phyloP scores from a whole-genome alignment of 2,113 vertebrate species.

The Clarias gariepinus region DNA sequence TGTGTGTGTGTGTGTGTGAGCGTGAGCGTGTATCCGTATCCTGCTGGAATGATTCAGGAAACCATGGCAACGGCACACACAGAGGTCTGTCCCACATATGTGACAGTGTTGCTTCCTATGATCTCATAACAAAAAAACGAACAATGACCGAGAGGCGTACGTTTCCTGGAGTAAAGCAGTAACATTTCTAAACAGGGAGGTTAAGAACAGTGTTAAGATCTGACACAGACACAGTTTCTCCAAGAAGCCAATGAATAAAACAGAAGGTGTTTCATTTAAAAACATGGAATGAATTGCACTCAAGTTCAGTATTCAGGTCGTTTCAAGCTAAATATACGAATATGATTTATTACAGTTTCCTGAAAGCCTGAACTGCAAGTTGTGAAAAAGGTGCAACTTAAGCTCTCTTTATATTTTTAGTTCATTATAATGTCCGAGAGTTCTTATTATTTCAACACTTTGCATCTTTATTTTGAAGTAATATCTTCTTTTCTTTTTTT shows the following conservation, averaged over 20 bases:
- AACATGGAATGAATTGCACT: not conserved
- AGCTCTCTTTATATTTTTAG: not conserved
- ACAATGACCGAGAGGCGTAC: not conserved
- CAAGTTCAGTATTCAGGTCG: not conserved
- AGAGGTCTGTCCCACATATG: constrained; percentile 42
- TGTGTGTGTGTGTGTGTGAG: not conserved
- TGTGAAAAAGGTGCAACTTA: not conserved
- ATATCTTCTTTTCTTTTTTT: no score
- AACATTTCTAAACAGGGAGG: not conserved
- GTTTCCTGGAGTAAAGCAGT: not conserved
- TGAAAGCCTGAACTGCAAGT: not conserved
- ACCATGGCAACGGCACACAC: constrained; percentile 48
- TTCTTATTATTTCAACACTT: not conserved
- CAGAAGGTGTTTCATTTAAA: constrained; percentile 5
- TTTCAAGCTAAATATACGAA: not conserved
- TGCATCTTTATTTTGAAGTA: not conserved
- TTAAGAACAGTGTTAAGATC: not conserved
- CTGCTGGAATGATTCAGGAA: constrained; percentile 31
- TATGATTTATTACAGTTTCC: not conserved
- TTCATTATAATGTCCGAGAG: no score
- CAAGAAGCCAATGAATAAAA: not conserved
- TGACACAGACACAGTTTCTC: not conserved
- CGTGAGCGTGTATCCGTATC: not conserved
- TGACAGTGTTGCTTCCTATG: constrained; percentile 38
- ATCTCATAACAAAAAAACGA: constrained; percentile 44